phyloP scores from a whole-genome alignment of 2,888 invertebrate species.

The Hoplodrina blanda region DNA sequence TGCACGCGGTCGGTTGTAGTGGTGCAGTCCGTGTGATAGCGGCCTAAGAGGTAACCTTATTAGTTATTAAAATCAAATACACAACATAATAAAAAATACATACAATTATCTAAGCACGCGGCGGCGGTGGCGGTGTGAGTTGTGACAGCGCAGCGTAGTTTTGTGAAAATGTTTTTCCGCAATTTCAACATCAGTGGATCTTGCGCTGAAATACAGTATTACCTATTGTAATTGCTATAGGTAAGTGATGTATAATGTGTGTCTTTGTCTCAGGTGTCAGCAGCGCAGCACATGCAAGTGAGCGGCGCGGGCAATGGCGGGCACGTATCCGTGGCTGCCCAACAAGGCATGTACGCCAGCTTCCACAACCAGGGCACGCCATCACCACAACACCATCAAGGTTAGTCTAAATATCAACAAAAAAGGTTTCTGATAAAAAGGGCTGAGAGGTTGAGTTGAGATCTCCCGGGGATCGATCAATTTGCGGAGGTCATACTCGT shows the following conservation, averaged over 20 bases:
- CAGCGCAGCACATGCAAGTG: slow-evolving; percentile 96
- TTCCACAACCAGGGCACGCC: slow-evolving; percentile 88
- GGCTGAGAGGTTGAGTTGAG: slow-evolving; percentile 22
- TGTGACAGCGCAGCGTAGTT: neutral
- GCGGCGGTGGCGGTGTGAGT: no score
- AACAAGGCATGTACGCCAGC: slow-evolving; percentile 94
- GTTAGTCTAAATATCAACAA: slow-evolving; percentile 65
- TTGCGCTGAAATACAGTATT: neutral
- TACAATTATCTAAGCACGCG: no score
- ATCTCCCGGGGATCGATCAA: slow-evolving; percentile 44
- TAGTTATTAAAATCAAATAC: no score
- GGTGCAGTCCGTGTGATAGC: no score
- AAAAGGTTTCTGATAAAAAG: slow-evolving; percentile 9
- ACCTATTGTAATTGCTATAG: neutral
- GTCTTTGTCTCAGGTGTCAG: slow-evolving; percentile 92
- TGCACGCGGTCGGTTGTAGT: no score
- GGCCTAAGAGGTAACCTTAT: no score
- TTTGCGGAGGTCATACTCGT: slow-evolving; percentile 44
- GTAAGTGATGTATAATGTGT: neutral
- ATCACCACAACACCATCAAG: slow-evolving; percentile 88
- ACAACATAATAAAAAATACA: no score
- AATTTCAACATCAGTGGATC: neutral
- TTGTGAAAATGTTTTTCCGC: slow-evolving; percentile 4
- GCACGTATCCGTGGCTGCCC: slow-evolving; percentile 94
- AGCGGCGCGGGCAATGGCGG: slow-evolving; percentile 93